phyloP scores from a whole-genome alignment of 2,888 invertebrate species.

The Philopedon plagiatum region DNA sequence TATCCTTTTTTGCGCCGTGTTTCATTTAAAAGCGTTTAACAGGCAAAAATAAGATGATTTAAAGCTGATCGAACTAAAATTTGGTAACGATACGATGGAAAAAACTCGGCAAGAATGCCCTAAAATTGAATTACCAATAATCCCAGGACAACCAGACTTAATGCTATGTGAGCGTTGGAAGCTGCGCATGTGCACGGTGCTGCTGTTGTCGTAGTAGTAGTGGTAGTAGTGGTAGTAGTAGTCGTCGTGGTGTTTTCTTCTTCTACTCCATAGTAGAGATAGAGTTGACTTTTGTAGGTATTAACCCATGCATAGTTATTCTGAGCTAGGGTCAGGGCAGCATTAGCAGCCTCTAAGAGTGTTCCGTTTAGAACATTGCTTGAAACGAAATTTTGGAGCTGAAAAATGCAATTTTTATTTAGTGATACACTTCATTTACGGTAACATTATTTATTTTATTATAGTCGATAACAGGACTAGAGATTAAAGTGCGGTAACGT shows the following conservation, averaged over 20 bases:
- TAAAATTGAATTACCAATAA: too few relatives aligned
- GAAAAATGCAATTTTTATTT: too few relatives aligned
- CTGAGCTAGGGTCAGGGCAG: conserved; percentile 15
- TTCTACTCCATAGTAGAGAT: conserved; percentile 21
- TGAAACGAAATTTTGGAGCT: conserved; percentile 47
- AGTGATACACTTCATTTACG: too few relatives aligned
- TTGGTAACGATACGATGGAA: too few relatives aligned
- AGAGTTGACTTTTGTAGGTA: conserved; percentile 24
- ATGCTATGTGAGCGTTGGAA: not conserved
- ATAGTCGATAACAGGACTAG: too few relatives aligned
- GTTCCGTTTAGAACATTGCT: conserved; percentile 21
- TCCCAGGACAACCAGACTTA: not conserved
- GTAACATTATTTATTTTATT: too few relatives aligned
- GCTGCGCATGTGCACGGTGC: not conserved
- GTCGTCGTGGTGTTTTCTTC: conserved; percentile 8
- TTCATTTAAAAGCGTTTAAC: too few relatives aligned
- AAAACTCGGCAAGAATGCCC: too few relatives aligned
- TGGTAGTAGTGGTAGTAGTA: not conserved
- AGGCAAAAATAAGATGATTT: too few relatives aligned
- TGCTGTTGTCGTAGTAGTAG: conserved; percentile 10
- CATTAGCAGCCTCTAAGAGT: conserved; percentile 15
- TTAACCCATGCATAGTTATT: conserved; percentile 32
- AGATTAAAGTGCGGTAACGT: too few relatives aligned
- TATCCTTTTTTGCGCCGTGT: too few relatives aligned
- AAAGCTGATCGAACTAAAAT: too few relatives aligned